Evolutionary conservation across 1,140 invertebrate genomes (phyloP).

Genomic region (Patella vulgata): DNA sequence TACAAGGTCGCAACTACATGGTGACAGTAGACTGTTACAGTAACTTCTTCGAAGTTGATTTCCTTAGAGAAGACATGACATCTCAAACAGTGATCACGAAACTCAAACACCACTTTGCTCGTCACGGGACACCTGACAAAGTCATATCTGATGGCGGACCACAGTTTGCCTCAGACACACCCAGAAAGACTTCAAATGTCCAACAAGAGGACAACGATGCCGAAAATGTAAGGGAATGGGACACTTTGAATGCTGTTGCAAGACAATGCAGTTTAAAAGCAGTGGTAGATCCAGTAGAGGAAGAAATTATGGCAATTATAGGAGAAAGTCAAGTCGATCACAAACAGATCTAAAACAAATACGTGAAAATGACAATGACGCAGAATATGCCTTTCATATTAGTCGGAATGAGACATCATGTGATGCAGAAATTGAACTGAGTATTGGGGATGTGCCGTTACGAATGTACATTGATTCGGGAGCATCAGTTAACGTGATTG

Average conservation of each 20-base stretch:
- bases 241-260: background rate
- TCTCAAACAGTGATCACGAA: slow-evolving; percentile 29
- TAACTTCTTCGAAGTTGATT: slow-evolving; percentile 35
- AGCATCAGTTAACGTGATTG: slow-evolving; percentile 16
- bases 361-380: background rate
- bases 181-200: slow-evolving; percentile 14
- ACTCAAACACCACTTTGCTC: slow-evolving; percentile 38
- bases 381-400: slow-evolving; percentile 1
- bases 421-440: background rate
- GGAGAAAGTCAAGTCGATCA: background rate
- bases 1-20: too few relatives aligned
- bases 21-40: slow-evolving; percentile 32
- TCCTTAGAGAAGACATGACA: slow-evolving; percentile 19
- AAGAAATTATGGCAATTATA: slow-evolving; percentile 1
- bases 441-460: background rate
- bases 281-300: background rate
- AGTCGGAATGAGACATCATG: background rate
- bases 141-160: slow-evolving; percentile 32
- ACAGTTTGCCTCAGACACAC: slow-evolving; percentile 21
- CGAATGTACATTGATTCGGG: slow-evolving; percentile 17
- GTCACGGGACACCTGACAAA: slow-evolving; percentile 26
- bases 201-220: background rate
- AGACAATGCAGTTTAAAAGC: slow-evolving; percentile 6
- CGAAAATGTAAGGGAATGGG: background rate
- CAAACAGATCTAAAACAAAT: background rate